Percentiles rank a stretch among this genome's conserved stretches.
phyloP scores from a whole-genome alignment of 2,888 invertebrate species.

The Ochlodes sylvanus region DNA sequence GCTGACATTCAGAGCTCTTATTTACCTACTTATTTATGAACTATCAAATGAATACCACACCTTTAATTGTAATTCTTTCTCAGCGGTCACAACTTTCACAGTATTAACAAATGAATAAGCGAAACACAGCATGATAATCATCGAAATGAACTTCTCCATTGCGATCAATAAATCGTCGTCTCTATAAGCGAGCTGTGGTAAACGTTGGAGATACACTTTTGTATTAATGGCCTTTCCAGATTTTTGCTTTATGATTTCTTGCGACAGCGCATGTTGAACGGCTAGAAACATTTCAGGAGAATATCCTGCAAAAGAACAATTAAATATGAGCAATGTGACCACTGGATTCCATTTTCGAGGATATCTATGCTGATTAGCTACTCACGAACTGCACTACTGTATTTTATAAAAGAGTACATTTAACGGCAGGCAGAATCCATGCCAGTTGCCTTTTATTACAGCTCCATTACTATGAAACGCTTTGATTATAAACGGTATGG shows the following conservation, averaged over 20 bases:
- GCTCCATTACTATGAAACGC: no score
- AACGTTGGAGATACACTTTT: slow-evolving; percentile 85
- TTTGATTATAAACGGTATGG: no score
- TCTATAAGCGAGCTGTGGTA: slow-evolving; percentile 90
- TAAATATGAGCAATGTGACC: background rate
- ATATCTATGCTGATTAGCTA: no score
- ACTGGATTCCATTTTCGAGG: no score
- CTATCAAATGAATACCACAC: slow-evolving; percentile 59
- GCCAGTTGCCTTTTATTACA: no score
- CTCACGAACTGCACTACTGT: no score
- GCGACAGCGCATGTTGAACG: slow-evolving; percentile 75
- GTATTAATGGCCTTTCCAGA: slow-evolving; percentile 64
- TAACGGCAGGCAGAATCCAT: no score
- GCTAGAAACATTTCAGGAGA: slow-evolving; percentile 76
- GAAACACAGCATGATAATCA: slow-evolving; percentile 93
- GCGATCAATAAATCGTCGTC: slow-evolving; percentile 89
- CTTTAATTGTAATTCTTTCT: slow-evolving; percentile 91
- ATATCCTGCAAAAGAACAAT: slow-evolving; percentile 62
- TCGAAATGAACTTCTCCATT: slow-evolving; percentile 89
- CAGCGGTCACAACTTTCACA: slow-evolving; percentile 89
- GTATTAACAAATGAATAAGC: slow-evolving; percentile 93
- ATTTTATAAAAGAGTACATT: no score
- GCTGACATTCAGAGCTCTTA: no score
- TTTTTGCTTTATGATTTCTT: slow-evolving; percentile 72
- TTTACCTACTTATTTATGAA: no score